Conservation (phyloP, 2,113 vertebrate species). For the Barnardius zonarius region DNA sequence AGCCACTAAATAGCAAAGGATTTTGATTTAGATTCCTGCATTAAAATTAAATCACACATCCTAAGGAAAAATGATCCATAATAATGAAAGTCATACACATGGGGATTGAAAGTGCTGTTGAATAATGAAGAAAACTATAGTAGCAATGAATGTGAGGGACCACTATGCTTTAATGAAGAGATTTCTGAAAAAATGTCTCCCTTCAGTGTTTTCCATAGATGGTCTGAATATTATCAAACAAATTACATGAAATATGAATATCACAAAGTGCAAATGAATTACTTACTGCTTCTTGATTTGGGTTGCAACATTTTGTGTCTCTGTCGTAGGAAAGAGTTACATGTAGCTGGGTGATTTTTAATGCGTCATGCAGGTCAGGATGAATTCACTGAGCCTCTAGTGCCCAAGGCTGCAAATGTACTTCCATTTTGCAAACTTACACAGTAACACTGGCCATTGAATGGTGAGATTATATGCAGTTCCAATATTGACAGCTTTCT, state of each 20-base stretch:
- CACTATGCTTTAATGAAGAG: conserved; percentile 65
- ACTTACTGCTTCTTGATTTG: conserved; percentile 17
- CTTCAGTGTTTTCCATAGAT: conserved; percentile 37
- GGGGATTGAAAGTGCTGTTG: conserved; percentile 61
- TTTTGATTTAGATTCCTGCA: conserved; percentile 75
- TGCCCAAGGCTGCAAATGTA: background rate
- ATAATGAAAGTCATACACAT: conserved; percentile 71
- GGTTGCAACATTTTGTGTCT: background rate
- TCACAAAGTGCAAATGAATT: conserved; percentile 24
- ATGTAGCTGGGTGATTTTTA: background rate
- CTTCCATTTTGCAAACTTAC: background rate
- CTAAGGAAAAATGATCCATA: conserved; percentile 73
- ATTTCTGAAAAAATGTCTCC: conserved; percentile 60
- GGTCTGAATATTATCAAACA: conserved; percentile 61
- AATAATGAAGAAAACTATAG: conserved; percentile 69
- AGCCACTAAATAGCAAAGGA: conserved; percentile 67
- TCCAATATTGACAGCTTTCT: background rate
- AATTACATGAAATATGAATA: conserved; percentile 46
- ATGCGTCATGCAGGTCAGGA: background rate
- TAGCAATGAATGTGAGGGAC: conserved; percentile 25
- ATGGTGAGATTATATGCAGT: background rate
- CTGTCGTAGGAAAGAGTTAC: background rate
- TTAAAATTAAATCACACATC: conserved; percentile 79
- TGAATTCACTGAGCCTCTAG: background rate
- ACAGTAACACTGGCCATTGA: background rate